Evolutionary conservation across 2,888 invertebrate species (phyloP), one percentile per base, ranked within the genome.

Genomic region (Erpobdella octoculata): DNA sequence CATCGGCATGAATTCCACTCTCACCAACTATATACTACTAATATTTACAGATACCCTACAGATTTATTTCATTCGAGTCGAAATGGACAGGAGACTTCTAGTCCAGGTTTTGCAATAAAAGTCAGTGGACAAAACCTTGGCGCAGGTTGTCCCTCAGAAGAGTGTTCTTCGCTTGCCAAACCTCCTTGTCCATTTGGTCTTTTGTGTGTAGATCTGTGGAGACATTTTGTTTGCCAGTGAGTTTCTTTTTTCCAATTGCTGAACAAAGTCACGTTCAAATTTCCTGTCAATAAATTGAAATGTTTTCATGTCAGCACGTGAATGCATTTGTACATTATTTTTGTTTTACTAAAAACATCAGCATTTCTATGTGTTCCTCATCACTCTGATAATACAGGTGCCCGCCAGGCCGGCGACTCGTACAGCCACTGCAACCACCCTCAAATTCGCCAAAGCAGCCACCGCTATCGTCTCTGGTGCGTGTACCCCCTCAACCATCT

Each of bases 171-270:
- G 58, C 58, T 28, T 33, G 31, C 15, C n/a, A 53, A 70, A 58
- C 61, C 72, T 15, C 38, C 71, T 41, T 77, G 76, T 48, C 64
- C 53, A 25, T 62, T 65, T 79, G 94, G 94, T 4, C 93, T 95
- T 18, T 92, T 93, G 79, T 97, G 96, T 84, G 90, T 93, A 73
- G 95, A 97, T 84, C 88, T 94, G 21, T 97, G 96, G 96, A 95
- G 96, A 84, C 92, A 93, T 85, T 94, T 94, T 80, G 94, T 95
- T 84, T 97, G 96, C 92, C 68, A 73, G 76, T 76, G 18, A 69
- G 73, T 18, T 46, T 41, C n/a, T 41, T 41, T 41, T 41, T n/a
- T 41, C n/a, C 46, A 41, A 41, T 41, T 15, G n/a, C 12, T 41
- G 46, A 41, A 15, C n/a, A 41, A 41, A 15, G 46, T 15, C n/a